Percentiles rank a stretch among this genome's conserved stretches.
phyloP scores from a whole-genome alignment of 2,113 vertebrate genomes.

The Electrona antarctica region DNA sequence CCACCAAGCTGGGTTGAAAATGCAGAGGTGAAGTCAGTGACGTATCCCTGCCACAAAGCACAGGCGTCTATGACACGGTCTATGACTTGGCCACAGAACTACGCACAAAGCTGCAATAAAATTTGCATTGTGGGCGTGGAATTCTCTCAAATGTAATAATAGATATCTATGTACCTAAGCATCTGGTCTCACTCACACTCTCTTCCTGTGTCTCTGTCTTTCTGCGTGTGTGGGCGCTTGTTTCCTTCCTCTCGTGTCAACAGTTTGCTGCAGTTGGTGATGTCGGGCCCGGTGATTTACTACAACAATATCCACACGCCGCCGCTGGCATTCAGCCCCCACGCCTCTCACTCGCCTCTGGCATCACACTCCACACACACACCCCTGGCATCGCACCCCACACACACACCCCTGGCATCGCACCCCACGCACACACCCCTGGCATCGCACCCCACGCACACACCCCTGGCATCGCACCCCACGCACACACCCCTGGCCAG shows the following conservation, averaged over 20 bases:
- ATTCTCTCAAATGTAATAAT: too few species aligned
- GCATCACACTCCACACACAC: constrained; percentile 57
- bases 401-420: constrained; percentile 43
- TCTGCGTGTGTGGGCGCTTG: background rate
- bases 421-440: constrained; percentile 75
- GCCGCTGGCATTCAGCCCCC: constrained; percentile 83
- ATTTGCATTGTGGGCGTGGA: too few species aligned
- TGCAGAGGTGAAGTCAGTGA: too few species aligned
- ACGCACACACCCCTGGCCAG: constrained; percentile 43
- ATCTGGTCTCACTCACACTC: background rate
- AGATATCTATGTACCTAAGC: background rate
- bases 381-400: constrained; percentile 44
- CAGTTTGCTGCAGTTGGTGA: constrained; percentile 96
- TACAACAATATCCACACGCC: constrained; percentile 95
- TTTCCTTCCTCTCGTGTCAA: constrained; percentile 1
- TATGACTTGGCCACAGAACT: background rate
- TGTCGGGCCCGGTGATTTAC: constrained; percentile 92
- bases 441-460: constrained; percentile 60
- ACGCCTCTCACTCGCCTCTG: constrained; percentile 73
- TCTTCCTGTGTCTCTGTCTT: background rate
- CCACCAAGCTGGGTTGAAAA: too few species aligned
- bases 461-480: background rate
- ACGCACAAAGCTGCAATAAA: too few species aligned
- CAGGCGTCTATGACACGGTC: background rate
- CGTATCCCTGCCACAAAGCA: too few species aligned